Base-by-base conservation (phyloP, 2,797 vertebrate genomes). In the Hippopotamyrus pictus region DNA sequence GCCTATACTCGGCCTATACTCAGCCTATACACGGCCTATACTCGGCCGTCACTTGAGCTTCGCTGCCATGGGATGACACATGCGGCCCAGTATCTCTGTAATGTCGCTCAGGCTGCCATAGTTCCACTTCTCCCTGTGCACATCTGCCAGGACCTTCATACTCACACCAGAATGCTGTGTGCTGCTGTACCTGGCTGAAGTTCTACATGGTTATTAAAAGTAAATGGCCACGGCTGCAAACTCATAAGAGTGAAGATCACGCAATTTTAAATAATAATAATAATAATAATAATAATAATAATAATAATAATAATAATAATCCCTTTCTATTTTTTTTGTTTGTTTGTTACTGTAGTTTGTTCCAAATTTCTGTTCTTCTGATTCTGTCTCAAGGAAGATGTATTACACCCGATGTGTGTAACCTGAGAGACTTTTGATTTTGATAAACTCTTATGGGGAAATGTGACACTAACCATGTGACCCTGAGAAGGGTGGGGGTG, bases 1-100 rank as follows among this genome's bases (percentile, higher is more conserved):
- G 54, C 91, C 79, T 87, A 88, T 65, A 82, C 73, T 90, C 29
- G 57, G 37, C 69, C 88, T 90, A 37, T 37, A 37, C 37, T 37
- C 37, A 5, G 53, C 91, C 79, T 87, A 88, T 65, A 82, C 73
- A 89, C 37, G 19, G 54, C 91, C 79, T 87, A 88, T 65, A 82
- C 73, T 90, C 29, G 57, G 37, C 69, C 88, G 90, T 89, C 85
- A 88, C 51, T 17, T 37, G 87, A 91, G 89, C 91, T 92, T 89
- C 25, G 48, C 76, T 89, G 65, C 91, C 89, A 91, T 91, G 92
- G 92, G 92, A 93, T 93, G 92, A 93, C 88, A 62, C 59, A 65
- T 59, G 89, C 46, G 88, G 88, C 91, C 90, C 91, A 91, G 89
- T 90, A 89, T 87, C 90, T 89, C 92, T 92, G 91, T 88, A 41